These are phyloP conservation scores for Atherix ibis DNA, from an alignment of 2,888 invertebrate genomes.

Conservation along the genomic window DNA sequence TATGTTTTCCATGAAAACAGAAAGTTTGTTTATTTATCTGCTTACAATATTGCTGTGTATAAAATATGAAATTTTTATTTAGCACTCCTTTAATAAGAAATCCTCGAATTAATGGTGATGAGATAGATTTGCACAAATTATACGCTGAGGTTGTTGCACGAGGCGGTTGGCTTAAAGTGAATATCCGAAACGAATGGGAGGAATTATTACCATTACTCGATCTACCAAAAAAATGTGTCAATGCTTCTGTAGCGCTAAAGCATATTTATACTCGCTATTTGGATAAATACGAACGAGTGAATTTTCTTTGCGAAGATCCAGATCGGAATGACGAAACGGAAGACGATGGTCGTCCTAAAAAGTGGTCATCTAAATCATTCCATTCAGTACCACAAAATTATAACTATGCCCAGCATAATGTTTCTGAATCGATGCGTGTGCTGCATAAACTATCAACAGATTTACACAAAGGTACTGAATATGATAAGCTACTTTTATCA, in stretches of 20 bases:
- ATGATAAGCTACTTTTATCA: slow-evolving; percentile 76
- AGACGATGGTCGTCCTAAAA: slow-evolving; percentile 58
- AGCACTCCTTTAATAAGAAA: slow-evolving; percentile 43
- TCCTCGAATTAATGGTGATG: slow-evolving; percentile 73
- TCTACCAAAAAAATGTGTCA: slow-evolving; percentile 71
- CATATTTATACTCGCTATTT: slow-evolving; percentile 68
- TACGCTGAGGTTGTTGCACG: slow-evolving; percentile 82
- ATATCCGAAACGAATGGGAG: slow-evolving; percentile 78
- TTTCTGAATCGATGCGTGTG: slow-evolving; percentile 45
- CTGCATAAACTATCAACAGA: slow-evolving; percentile 51
- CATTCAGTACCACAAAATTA: slow-evolving; percentile 58
- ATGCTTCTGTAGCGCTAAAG: slow-evolving; percentile 73
- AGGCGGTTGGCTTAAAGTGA: slow-evolving; percentile 94
- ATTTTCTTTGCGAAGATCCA: slow-evolving; percentile 77
- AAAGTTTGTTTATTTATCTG: slow-evolving; percentile 70
- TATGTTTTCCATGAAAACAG: slow-evolving; percentile 81
- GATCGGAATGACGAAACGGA: slow-evolving; percentile 58
- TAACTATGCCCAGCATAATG: slow-evolving; percentile 61
- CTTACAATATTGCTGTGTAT: too few species aligned
- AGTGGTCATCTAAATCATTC: slow-evolving; percentile 45
- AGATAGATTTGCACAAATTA: slow-evolving; percentile 81
- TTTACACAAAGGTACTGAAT: slow-evolving; percentile 54
- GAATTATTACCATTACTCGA: slow-evolving; percentile 59
- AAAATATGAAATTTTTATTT: slow-evolving; percentile 15
- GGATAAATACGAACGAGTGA: slow-evolving; percentile 79